Evolutionary conservation across 2,797 vertebrate species (phyloP).

Genomic region (Pampus argenteus): DNA sequence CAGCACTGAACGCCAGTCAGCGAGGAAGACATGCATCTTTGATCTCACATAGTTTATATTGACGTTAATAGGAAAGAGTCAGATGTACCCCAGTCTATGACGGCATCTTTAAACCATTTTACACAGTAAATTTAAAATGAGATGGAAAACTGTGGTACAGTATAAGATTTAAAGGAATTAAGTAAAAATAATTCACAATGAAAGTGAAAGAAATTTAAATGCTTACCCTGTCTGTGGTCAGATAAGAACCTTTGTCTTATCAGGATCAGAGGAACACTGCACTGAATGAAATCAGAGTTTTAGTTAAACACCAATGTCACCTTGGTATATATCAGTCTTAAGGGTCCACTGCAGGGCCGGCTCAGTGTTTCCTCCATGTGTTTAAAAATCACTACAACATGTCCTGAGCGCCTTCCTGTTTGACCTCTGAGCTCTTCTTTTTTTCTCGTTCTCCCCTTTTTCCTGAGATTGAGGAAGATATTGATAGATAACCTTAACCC

Average conservation of each 20-base stretch:
- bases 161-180: neutral
- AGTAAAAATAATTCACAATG: neutral
- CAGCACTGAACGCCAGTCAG: too few relatives aligned
- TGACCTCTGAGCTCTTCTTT: slow-evolving; percentile 51
- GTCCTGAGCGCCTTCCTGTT: slow-evolving; percentile 19
- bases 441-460: slow-evolving; percentile 7
- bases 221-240: neutral
- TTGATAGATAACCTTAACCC: slow-evolving; percentile 55
- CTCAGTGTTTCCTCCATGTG: slow-evolving; percentile 14
- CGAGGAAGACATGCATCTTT: too few relatives aligned
- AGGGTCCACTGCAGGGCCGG: neutral
- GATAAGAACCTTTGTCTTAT: neutral
- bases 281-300: neutral
- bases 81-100: too few relatives aligned
- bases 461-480: slow-evolving; percentile 39
- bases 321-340: neutral
- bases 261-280: neutral
- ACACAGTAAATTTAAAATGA: neutral
- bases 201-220: neutral
- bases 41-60: too few relatives aligned
- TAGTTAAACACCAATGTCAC: neutral
- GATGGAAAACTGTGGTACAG: too few relatives aligned
- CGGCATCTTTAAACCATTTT: too few relatives aligned
- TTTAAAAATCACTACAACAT: slow-evolving; percentile 52
- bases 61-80: too few relatives aligned